These are phyloP conservation scores for Patiria miniata DNA, from an alignment of 35 echinoderm and acorn worm genomes.

Conservation along the genomic window DNA sequence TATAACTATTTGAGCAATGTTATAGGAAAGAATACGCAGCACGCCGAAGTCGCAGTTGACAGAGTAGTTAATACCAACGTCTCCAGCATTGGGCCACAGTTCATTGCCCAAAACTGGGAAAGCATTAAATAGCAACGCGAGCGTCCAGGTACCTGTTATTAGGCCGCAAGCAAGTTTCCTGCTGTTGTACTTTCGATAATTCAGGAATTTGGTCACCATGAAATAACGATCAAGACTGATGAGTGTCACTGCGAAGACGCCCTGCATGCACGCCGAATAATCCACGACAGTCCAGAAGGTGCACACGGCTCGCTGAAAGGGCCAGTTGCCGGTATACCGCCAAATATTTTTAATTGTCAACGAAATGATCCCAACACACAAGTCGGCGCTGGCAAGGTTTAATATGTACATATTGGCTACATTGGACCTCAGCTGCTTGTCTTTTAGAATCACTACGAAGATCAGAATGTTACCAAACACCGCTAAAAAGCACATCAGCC, in stretches of 20 bases:
- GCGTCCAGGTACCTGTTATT: background rate
- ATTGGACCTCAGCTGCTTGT: constrained; percentile 39
- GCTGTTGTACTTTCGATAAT: constrained; percentile 32
- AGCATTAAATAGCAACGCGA: background rate
- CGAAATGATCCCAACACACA: constrained; percentile 40
- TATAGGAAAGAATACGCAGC: constrained; percentile 5
- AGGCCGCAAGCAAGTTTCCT: background rate
- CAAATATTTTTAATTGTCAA: constrained; percentile 37
- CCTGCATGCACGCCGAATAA: constrained; percentile 30
- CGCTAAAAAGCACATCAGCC: constrained; percentile 40
- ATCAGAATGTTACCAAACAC: constrained; percentile 45
- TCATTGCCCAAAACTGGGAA: constrained; percentile 15
- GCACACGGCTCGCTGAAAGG: constrained; percentile 30
- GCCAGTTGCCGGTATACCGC: constrained; percentile 43
- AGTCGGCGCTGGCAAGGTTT: constrained; percentile 42
- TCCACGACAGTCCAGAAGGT: constrained; percentile 35
- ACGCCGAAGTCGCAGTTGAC: constrained; percentile 22
- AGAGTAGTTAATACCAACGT: background rate
- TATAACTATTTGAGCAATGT: background rate
- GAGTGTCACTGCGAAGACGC: constrained; percentile 28
- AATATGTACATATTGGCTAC: constrained; percentile 42
- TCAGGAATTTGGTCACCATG: constrained; percentile 32
- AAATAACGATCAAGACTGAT: constrained; percentile 57
- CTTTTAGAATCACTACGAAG: constrained; percentile 17
- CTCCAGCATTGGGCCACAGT: background rate